Conservation (phyloP, 2,797 vertebrate genomes). For the Bovichtus diacanthus region DNA sequence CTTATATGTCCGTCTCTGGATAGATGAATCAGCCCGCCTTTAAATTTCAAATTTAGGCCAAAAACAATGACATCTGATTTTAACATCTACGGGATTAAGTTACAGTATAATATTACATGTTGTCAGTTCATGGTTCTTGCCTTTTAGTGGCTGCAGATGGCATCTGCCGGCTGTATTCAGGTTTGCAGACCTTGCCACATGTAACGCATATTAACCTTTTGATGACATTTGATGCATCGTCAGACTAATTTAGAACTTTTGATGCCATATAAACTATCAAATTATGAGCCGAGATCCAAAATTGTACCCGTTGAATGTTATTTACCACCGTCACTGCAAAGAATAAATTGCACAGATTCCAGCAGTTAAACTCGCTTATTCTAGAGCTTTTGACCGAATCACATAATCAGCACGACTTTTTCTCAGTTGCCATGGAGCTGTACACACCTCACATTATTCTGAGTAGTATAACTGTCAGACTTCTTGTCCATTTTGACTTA, state of each 20-base stretch:
- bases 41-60: background rate
- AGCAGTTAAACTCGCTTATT: background rate
- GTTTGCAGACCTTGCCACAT: background rate
- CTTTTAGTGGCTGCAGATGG: background rate
- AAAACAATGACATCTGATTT: background rate
- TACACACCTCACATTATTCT: background rate
- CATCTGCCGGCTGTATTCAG: background rate
- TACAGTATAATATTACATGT: background rate
- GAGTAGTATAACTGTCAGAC: no score
- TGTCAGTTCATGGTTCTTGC: background rate
- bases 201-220: background rate
- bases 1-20: slow-evolving; percentile 28
- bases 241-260: background rate
- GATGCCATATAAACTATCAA: background rate
- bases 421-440: background rate
- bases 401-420: background rate
- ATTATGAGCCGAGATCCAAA: background rate
- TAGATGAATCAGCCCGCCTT: background rate
- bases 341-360: background rate
- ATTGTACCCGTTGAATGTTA: background rate
- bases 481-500: no score
- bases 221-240: background rate
- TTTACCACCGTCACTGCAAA: background rate
- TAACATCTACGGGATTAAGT: background rate
- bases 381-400: background rate